phyloP scores from a whole-genome alignment of 1,140 invertebrate genomes.

The Nephotettix cincticeps region DNA sequence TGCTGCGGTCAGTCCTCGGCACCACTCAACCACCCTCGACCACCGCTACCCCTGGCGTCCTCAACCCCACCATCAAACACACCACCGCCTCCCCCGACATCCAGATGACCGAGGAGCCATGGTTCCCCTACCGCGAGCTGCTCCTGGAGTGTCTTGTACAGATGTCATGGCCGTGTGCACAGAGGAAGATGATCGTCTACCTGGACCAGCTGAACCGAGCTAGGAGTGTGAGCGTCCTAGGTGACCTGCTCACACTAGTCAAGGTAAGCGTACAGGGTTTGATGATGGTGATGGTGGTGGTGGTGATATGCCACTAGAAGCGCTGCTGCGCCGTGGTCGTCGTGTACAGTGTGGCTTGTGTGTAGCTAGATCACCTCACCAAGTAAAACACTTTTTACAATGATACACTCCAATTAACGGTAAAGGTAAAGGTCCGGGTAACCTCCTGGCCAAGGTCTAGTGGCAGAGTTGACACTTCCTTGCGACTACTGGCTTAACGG shows the following conservation, averaged over 20 bases:
- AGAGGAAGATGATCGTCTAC: slow-evolving; percentile 39
- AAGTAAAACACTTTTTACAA: too few species aligned
- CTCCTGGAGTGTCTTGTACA: slow-evolving; percentile 37
- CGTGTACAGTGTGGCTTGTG: too few species aligned
- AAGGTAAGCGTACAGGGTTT: background rate
- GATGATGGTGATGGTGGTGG: too few species aligned
- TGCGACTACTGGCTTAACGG: too few species aligned
- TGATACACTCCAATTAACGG: too few species aligned
- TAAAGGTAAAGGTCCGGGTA: too few species aligned
- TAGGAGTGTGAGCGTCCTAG: slow-evolving; percentile 36
- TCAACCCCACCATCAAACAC: background rate
- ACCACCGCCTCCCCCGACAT: background rate
- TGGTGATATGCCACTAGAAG: too few species aligned
- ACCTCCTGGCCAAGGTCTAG: too few species aligned
- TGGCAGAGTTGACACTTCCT: too few species aligned
- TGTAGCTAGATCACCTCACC: too few species aligned
- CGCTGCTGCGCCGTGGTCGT: too few species aligned
- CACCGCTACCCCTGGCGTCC: background rate
- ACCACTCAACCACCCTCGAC: background rate
- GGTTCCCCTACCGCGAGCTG: slow-evolving; percentile 28
- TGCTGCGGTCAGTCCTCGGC: background rate
- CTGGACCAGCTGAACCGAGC: slow-evolving; percentile 36
- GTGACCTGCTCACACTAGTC: slow-evolving; percentile 29
- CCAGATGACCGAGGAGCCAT: background rate
- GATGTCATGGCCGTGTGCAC: slow-evolving; percentile 39